phyloP scores from a whole-genome alignment of 2,888 invertebrate species.

The Xestobium rufovillosum region DNA sequence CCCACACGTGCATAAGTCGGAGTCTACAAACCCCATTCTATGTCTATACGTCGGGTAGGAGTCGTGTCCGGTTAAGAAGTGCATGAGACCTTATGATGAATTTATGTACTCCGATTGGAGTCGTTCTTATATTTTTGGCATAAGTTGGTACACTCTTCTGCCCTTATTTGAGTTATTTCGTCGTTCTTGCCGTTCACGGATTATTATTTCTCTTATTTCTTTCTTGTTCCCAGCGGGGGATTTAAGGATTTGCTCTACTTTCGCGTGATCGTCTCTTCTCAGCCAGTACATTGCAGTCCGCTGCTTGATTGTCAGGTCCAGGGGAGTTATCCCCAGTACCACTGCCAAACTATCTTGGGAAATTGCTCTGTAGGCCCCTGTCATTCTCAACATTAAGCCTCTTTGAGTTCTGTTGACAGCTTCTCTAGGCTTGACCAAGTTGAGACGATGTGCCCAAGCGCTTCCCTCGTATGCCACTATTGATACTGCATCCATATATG shows the following conservation, averaged over 20 bases:
- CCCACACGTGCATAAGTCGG: slow-evolving; percentile 2
- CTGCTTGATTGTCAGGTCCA: neutral
- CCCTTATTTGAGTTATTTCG: slow-evolving; percentile 3
- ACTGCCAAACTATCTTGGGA: neutral
- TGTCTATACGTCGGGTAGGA: slow-evolving; percentile 4
- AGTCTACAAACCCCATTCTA: neutral
- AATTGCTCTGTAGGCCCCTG: too few species aligned
- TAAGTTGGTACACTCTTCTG: neutral
- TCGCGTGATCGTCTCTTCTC: neutral
- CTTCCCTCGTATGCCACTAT: neutral
- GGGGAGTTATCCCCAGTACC: neutral
- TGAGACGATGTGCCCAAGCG: neutral
- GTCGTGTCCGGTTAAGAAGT: slow-evolving; percentile 8
- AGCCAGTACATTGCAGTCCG: slow-evolving; percentile 2
- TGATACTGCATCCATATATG: neutral
- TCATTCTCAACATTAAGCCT: too few species aligned
- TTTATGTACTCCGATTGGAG: neutral
- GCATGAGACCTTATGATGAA: slow-evolving; percentile 4
- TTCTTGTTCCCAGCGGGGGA: neutral
- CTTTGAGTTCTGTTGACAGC: neutral
- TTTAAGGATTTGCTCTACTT: neutral
- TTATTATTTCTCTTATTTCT: neutral
- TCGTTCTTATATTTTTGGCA: slow-evolving; percentile 2
- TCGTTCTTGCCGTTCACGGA: slow-evolving; percentile 2
- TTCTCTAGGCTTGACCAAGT: neutral